A percentile compares a stretch with the other conserved stretches of the same genome.
Conservation (phyloP, 2,797 vertebrate genomes). For the Orientallactaga sibirica region DNA sequence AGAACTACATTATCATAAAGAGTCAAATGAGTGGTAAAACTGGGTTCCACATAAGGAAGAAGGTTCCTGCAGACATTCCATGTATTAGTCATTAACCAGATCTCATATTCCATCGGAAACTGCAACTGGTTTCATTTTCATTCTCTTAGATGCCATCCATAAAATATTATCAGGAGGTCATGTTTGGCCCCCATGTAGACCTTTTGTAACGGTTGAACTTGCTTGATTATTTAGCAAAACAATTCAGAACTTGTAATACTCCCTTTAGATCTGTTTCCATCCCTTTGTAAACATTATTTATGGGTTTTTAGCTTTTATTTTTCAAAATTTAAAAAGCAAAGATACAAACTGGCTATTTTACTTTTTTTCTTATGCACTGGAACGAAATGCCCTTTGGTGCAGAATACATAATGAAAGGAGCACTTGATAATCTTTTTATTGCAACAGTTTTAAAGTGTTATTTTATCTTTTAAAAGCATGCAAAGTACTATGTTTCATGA, state of each 20-base stretch:
- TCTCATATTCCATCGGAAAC: slow-evolving; percentile 56
- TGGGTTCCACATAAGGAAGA: slow-evolving; percentile 78
- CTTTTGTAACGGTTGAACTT: slow-evolving; percentile 35
- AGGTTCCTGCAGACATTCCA: slow-evolving; percentile 68
- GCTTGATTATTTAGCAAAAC: slow-evolving; percentile 44
- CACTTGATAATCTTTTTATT: neutral
- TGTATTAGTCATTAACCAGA: slow-evolving; percentile 53
- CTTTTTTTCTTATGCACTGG: neutral
- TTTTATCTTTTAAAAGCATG: too few relatives aligned
- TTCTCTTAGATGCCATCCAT: slow-evolving; percentile 64
- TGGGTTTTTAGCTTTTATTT: neutral
- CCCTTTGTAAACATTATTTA: neutral
- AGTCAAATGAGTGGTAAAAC: slow-evolving; percentile 70
- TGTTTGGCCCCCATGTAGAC: slow-evolving; percentile 55
- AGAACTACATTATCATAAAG: slow-evolving; percentile 69
- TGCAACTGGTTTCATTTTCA: slow-evolving; percentile 68
- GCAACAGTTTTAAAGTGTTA: too few relatives aligned
- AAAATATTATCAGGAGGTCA: slow-evolving; percentile 42
- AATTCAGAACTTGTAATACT: slow-evolving; percentile 8
- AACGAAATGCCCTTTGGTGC: neutral
- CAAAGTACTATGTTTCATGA: too few relatives aligned
- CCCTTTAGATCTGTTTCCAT: neutral
- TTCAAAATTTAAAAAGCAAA: slow-evolving; percentile 52
- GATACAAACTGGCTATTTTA: neutral
- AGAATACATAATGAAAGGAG: neutral